Conservation (phyloP, 2,888 invertebrate species). For the Agrotis segetum region DNA sequence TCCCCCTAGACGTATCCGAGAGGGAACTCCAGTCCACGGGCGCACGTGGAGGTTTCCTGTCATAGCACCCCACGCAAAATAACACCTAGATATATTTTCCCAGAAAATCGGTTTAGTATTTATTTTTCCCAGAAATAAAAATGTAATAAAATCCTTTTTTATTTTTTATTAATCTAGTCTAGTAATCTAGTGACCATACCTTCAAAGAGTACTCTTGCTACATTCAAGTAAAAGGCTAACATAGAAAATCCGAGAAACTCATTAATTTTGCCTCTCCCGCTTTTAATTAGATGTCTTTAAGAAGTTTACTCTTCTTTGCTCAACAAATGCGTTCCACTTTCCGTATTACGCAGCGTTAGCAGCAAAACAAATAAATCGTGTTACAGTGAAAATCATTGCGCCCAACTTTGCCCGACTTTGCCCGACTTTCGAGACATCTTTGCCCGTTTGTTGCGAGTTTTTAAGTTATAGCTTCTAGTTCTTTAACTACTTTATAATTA, state of each 20-base stretch:
- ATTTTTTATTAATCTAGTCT: background rate
- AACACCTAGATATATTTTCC: no score
- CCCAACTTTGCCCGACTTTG: conserved; percentile 57
- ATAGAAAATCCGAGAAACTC: conserved; percentile 56
- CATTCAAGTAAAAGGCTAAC: conserved; percentile 32
- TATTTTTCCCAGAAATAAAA: no score
- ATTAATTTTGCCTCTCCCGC: conserved; percentile 73
- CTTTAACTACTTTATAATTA: conserved; percentile 61
- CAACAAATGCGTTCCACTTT: conserved; percentile 71
- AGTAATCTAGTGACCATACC: background rate
- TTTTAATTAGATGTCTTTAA: conserved; percentile 80
- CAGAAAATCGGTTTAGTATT: no score
- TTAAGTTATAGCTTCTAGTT: conserved; percentile 61
- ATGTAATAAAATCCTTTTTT: no score
- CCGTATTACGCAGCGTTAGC: conserved; percentile 68
- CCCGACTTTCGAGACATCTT: conserved; percentile 49
- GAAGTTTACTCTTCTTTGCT: conserved; percentile 66
- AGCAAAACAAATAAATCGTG: conserved; percentile 81
- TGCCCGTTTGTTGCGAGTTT: conserved; percentile 61
- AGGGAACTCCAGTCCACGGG: no score
- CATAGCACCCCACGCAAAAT: no score
- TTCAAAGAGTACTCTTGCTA: background rate
- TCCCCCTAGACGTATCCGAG: no score
- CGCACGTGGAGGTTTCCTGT: no score
- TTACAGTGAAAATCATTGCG: conserved; percentile 64